phyloP scores from a whole-genome alignment of 2,797 vertebrate species.

The Taenioides sp. region DNA sequence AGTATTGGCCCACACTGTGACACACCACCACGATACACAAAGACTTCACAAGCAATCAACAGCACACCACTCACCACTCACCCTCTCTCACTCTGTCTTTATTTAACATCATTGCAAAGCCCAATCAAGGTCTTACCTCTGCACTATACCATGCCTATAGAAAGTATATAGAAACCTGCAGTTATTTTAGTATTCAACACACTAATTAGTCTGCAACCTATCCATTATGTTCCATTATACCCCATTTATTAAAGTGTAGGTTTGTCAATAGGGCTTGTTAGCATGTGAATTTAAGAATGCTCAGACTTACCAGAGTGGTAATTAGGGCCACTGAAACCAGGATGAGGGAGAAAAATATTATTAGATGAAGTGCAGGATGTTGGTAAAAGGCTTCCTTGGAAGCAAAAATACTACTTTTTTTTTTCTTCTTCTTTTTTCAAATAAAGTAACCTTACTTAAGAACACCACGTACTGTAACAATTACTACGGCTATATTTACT shows the following conservation, averaged over 20 bases:
- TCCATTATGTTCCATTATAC: background rate
- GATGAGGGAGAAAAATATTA: background rate
- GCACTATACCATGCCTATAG: background rate
- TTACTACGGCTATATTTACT: too few species aligned
- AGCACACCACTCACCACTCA: conserved; percentile 35
- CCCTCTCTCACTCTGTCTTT: conserved; percentile 16
- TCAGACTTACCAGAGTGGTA: background rate
- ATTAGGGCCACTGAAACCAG: background rate
- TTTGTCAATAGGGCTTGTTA: background rate
- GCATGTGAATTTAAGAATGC: background rate
- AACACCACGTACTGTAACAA: too few species aligned
- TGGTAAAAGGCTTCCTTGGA: background rate
- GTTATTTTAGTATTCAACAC: background rate
- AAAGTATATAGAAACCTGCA: background rate
- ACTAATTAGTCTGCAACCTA: background rate
- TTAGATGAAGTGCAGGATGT: background rate
- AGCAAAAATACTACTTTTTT: background rate
- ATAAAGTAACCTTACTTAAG: too few species aligned
- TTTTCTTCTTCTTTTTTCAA: too few species aligned
- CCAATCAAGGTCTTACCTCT: conserved; percentile 16
- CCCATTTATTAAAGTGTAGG: background rate
- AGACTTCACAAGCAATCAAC: conserved; percentile 61
- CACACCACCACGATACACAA: conserved; percentile 57
- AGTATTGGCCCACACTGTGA: conserved; percentile 53
- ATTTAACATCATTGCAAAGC: conserved; percentile 11